These are phyloP conservation scores for Oxygymnocypris stewartii DNA, from an alignment of 2,113 vertebrate genomes.

Conservation along the genomic window DNA sequence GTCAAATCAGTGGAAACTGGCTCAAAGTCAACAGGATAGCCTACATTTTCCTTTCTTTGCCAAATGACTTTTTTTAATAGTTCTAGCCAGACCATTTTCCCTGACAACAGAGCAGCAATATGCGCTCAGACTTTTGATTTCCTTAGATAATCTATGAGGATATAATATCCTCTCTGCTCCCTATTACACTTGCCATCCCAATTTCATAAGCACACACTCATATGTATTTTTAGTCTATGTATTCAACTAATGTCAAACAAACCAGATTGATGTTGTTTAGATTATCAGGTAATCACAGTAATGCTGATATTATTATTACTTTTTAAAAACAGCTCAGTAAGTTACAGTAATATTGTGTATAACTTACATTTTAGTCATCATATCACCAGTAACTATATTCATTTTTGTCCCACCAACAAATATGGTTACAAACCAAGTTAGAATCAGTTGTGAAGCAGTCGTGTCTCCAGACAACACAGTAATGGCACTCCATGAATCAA, in stretches of 20 bases:
- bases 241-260: not conserved
- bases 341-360: not conserved
- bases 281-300: not conserved
- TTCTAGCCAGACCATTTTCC: not conserved
- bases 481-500: not conserved
- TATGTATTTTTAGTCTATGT: not conserved
- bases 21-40: conserved; percentile 28
- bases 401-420: not conserved
- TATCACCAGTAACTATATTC: not conserved
- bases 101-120: not conserved
- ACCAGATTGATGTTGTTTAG: not conserved
- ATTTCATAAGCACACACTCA: not conserved
- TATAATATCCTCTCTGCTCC: conserved; percentile 8
- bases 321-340: not conserved
- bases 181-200: not conserved
- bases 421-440: not conserved
- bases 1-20: conserved; percentile 20
- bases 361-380: not conserved
- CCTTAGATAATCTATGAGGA: not conserved
- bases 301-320: not conserved
- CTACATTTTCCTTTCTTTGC: conserved; percentile 30
- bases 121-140: conserved; percentile 20
- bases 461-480: not conserved
- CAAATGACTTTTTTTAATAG: conserved; percentile 4
- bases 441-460: not conserved